Base-by-base conservation (phyloP, 1,140 invertebrate genomes). In the Bilobella aurantiaca region DNA sequence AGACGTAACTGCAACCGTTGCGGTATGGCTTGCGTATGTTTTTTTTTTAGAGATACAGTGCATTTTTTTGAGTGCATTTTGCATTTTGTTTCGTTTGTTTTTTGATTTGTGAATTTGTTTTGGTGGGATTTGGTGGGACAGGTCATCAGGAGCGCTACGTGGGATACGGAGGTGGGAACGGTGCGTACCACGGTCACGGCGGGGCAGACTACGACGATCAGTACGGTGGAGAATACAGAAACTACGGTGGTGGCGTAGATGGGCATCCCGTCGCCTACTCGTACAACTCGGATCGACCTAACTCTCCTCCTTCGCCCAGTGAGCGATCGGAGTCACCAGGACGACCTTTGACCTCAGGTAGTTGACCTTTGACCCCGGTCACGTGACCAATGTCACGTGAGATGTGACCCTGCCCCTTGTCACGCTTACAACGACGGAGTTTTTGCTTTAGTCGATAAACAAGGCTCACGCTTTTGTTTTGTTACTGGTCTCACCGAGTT, bases 131-230 rank as follows among this genome's bases (percentile, higher is more conserved):
- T 8, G 8, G 8, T 42, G 34, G 18, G 18, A 18, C 62, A 67
- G 66, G 66, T 18, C 65, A n/a, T n/a, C n/a, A n/a, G n/a, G n/a
- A 60, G n/a, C 47, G 49, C 34, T 64, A 67, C 29, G 56, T 59
- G 34, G 58, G 69, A 28, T 53, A 53, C 60, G 25, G 66, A 5
- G 63, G 64, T n/a, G n/a, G n/a, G 8, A 46, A 62, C 25, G 60
- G 61, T 12, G 27, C 34, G 5, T 77, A 76, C 63, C 82, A 82
- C 74, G 80, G 80, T 42, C n/a, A n/a, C n/a, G n/a, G n/a, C n/a
- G n/a, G n/a, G n/a, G n/a, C 37, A 70, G 83, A 85, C 69, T 85
- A 84, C 74, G 83, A 84, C 47, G n/a, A n/a, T n/a, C 81, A 82
- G 63, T 85, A 84, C 74, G 77, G 78, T 14, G n/a, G n/a, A n/a